A percentile compares a stretch with the other conserved stretches of the same genome.
Evolutionary conservation across 2,113 vertebrate genomes (phyloP).

Genomic region (Tetraodon nigroviridis): DNA sequence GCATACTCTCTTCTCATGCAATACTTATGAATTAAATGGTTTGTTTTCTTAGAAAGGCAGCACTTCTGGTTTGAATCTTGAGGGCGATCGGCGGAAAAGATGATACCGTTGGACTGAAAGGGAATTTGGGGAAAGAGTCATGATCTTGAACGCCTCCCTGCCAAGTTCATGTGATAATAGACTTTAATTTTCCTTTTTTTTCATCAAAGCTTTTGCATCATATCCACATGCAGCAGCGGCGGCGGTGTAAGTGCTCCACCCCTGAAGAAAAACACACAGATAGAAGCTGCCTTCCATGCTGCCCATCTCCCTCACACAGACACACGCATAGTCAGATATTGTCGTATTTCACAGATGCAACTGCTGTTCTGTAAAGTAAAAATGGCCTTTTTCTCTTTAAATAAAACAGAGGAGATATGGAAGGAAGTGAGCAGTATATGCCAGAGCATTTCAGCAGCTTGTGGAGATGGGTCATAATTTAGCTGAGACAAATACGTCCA

Average conservation of each 20-base stretch:
- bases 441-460: not conserved
- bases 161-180: not conserved
- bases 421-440: conserved; percentile 7
- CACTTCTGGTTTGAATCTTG: conserved; percentile 3
- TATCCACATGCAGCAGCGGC: conserved; percentile 1
- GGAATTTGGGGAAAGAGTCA: no score
- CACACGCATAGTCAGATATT: not conserved
- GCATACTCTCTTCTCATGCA: conserved; percentile 22
- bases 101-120: no score
- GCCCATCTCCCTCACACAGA: not conserved
- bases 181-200: not conserved
- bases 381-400: conserved; percentile 38
- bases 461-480: not conserved
- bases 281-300: not conserved
- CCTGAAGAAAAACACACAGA: conserved; percentile 9
- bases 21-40: conserved; percentile 67
- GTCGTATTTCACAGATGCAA: conserved; percentile 21
- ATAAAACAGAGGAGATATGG: no score
- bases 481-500: not conserved
- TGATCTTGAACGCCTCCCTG: no score
- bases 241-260: conserved; percentile 9
- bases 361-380: conserved; percentile 49
- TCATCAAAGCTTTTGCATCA: not conserved
- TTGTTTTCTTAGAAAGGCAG: conserved; percentile 56
- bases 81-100: no score